Conservation (phyloP, 2,113 vertebrate genomes). For the Corythornis cristatus region DNA sequence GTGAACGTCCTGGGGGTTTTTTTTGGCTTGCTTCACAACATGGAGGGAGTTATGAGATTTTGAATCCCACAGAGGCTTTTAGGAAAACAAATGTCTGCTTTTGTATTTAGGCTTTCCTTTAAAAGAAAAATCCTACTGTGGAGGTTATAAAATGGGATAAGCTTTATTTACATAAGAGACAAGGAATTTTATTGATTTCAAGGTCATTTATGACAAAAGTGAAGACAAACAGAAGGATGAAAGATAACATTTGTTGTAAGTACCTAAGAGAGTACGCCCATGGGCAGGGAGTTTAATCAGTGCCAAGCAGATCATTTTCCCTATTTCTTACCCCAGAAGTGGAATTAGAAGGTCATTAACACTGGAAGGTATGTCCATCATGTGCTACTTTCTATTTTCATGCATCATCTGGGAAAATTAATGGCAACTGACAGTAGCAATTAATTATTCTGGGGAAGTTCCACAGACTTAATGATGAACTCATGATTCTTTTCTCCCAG, state of each 20-base stretch:
- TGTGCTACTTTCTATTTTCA: not conserved
- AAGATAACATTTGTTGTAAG: not conserved
- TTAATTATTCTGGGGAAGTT: not conserved
- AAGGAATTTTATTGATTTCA: slow-evolving; percentile 30
- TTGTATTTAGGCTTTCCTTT: not conserved
- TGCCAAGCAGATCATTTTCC: not conserved
- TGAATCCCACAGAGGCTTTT: not conserved
- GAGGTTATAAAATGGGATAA: not conserved
- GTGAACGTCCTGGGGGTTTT: not conserved
- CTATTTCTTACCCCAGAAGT: not conserved
- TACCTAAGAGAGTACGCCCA: not conserved
- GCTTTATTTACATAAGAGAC: slow-evolving; percentile 25
- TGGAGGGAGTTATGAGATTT: not conserved
- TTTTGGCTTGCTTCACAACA: not conserved
- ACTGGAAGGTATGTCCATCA: not conserved
- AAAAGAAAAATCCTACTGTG: not conserved
- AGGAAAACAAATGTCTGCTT: not conserved
- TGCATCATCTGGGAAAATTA: not conserved
- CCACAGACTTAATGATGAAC: not conserved
- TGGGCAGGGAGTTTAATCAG: not conserved
- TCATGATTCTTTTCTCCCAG: not conserved
- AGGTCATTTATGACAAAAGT: slow-evolving; percentile 12
- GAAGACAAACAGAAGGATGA: slow-evolving; percentile 20
- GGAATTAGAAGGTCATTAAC: not conserved
- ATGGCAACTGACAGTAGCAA: not conserved